Evolutionary conservation across 2,888 invertebrate species (phyloP).

Genomic region (Cantharis flavilabris): DNA sequence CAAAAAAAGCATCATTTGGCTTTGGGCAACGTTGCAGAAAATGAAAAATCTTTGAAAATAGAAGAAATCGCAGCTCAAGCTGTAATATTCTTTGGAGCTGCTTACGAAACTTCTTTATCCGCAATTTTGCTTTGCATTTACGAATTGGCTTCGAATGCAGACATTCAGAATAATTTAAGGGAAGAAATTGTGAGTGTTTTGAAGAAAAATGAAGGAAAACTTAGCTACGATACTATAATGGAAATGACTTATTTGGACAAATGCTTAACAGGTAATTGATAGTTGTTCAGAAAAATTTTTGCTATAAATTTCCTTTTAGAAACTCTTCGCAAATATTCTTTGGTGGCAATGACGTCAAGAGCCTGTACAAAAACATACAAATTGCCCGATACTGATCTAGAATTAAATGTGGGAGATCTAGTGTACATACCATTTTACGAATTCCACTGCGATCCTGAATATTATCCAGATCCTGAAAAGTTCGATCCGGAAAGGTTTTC

Average conservation of each 20-base stretch:
- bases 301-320: slow-evolving; percentile 33
- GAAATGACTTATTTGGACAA: slow-evolving; percentile 58
- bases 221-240: slow-evolving; percentile 56
- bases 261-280: slow-evolving; percentile 47
- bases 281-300: not conserved
- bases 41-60: not conserved
- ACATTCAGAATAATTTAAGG: slow-evolving; percentile 53
- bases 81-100: slow-evolving; percentile 44
- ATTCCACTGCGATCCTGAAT: slow-evolving; percentile 43
- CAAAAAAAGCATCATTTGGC: not conserved
- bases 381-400: slow-evolving; percentile 38
- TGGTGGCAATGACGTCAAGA: slow-evolving; percentile 39
- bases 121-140: slow-evolving; percentile 57
- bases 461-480: slow-evolving; percentile 61
- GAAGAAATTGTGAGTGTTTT: slow-evolving; percentile 53
- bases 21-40: not conserved
- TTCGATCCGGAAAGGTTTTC: slow-evolving; percentile 67
- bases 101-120: slow-evolving; percentile 51
- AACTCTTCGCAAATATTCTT: slow-evolving; percentile 43
- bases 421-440: slow-evolving; percentile 39
- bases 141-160: slow-evolving; percentile 56
- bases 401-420: slow-evolving; percentile 35
- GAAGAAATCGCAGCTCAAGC: slow-evolving; percentile 38
- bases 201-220: slow-evolving; percentile 47
- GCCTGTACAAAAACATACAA: slow-evolving; percentile 38